phyloP scores from a whole-genome alignment of 2,113 vertebrate species.

The Oceanodroma tethys region DNA sequence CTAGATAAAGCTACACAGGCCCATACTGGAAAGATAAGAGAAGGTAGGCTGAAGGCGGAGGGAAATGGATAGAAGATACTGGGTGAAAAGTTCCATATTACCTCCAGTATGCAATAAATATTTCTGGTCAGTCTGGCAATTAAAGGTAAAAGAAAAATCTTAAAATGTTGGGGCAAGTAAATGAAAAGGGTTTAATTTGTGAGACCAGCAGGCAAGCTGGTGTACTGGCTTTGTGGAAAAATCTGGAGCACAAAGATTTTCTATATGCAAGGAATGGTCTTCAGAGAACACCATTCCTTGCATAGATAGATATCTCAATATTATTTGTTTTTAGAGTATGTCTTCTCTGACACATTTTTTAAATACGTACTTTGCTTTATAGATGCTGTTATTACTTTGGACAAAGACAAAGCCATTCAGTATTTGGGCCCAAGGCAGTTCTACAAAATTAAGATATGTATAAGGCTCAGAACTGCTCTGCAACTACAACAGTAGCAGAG shows the following conservation, averaged over 20 bases:
- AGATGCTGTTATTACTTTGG: background rate
- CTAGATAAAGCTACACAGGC: background rate
- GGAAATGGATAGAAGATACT: background rate
- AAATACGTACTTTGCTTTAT: background rate
- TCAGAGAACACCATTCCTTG: background rate
- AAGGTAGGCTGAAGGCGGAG: background rate
- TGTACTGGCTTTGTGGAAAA: background rate
- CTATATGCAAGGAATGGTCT: background rate
- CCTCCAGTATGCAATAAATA: background rate
- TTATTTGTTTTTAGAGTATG: background rate
- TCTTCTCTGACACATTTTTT: background rate
- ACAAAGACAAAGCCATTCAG: background rate
- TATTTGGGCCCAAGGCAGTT: background rate
- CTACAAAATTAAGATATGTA: background rate
- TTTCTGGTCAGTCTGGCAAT: background rate
- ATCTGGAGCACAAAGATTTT: background rate
- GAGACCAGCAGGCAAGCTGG: background rate
- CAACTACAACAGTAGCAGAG: background rate
- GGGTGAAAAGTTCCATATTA: background rate
- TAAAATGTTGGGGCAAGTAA: background rate
- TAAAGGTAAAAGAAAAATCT: background rate
- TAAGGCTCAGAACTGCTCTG: too few species aligned
- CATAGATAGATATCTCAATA: background rate
- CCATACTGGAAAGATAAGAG: background rate
- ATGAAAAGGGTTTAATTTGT: background rate